phyloP scores from a whole-genome alignment of 2,888 invertebrate genomes.

The Zaprionus bogoriensis region DNA sequence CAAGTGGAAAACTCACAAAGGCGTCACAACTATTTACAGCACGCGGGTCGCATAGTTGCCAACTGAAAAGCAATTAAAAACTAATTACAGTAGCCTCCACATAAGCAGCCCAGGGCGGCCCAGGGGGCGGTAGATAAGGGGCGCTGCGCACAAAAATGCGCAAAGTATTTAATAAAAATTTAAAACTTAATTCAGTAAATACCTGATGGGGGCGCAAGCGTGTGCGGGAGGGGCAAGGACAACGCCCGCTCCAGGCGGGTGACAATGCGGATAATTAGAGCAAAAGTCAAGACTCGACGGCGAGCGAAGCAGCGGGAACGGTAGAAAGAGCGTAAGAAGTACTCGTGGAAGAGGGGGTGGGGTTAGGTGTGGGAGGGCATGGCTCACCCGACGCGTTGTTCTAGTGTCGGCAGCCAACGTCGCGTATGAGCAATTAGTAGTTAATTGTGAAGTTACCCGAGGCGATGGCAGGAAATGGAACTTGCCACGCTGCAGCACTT shows the following conservation, averaged over 20 bases:
- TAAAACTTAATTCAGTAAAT: conserved; percentile 78
- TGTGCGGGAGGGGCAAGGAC: conserved; percentile 22
- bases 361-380: conserved; percentile 19
- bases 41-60: conserved; percentile 46
- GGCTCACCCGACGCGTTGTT: conserved; percentile 52
- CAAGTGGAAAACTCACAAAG: conserved; percentile 30
- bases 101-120: conserved; percentile 18
- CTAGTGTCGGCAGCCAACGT: conserved; percentile 60
- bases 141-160: conserved; percentile 50
- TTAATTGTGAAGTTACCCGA: conserved; percentile 72
- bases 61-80: conserved; percentile 77
- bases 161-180: conserved; percentile 74
- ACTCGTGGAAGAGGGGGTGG: not conserved
- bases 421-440: conserved; percentile 78
- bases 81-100: conserved; percentile 63
- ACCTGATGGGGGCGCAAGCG: conserved; percentile 33
- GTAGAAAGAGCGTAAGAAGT: not conserved
- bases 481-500: conserved; percentile 60
- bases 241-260: conserved; percentile 28
- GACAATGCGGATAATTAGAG: conserved; percentile 74
- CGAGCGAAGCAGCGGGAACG: not conserved
- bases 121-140: not conserved
- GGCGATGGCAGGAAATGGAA: conserved; percentile 49
- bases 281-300: conserved; percentile 30
- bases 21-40: conserved; percentile 59